Conservation (phyloP, 2,113 vertebrate genomes). For the Urocynchramus pylzowi region DNA sequence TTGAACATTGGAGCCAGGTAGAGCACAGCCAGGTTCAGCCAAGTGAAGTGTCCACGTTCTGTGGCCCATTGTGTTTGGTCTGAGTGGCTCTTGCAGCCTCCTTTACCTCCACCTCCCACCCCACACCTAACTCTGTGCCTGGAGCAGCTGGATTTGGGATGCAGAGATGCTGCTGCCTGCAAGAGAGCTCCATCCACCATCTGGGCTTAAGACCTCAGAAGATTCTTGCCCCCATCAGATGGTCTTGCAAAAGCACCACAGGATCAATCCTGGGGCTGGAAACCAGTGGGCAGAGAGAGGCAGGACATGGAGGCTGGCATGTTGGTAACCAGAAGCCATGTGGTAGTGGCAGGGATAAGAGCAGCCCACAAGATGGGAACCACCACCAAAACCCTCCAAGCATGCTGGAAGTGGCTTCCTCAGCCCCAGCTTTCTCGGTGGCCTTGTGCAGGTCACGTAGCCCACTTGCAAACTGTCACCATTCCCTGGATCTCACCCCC, state of each 20-base stretch:
- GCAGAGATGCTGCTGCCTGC: neutral
- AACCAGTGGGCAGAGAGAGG: neutral
- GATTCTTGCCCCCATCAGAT: neutral
- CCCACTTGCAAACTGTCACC: neutral
- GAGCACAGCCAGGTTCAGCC: neutral
- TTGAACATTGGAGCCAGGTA: fast-evolving
- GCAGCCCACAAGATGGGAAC: neutral
- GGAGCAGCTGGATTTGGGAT: neutral
- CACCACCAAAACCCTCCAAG: neutral
- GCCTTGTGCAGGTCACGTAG: neutral
- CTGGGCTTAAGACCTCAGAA: neutral
- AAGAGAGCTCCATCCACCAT: neutral
- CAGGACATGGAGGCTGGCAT: neutral
- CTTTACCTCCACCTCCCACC: neutral
- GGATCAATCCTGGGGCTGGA: neutral
- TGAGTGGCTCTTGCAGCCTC: neutral
- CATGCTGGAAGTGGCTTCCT: neutral
- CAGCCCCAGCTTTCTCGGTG: neutral
- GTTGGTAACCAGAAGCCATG: fast-evolving
- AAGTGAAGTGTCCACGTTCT: neutral
- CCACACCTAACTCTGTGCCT: too few species aligned
- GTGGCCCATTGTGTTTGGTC: fast-evolving
- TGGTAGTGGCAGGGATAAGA: neutral
- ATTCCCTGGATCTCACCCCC: neutral
- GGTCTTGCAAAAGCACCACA: neutral